A percentile compares a stretch with the other conserved stretches of the same genome.
Evolutionary conservation across 2,888 invertebrate species (phyloP).

Genomic region (Sepiola atlantica): DNA sequence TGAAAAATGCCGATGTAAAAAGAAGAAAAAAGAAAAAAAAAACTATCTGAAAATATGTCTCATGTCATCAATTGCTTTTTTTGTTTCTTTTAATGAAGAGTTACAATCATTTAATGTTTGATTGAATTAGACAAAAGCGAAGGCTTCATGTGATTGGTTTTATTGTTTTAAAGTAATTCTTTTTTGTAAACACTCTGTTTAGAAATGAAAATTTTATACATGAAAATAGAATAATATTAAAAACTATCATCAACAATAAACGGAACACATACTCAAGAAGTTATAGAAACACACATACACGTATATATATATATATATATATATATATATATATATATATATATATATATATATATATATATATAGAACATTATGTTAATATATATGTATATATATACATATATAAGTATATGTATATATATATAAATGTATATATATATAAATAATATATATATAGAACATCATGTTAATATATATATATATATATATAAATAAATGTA

Average conservation of each 20-base stretch:
- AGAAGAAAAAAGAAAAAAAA: background rate
- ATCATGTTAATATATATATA: background rate
- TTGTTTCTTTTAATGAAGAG: background rate
- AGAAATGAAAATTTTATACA: background rate
- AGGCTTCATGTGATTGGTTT: background rate
- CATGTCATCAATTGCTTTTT: background rate
- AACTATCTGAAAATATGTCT: background rate
- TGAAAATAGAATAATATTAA: background rate
- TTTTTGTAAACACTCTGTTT: background rate
- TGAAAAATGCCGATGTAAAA: background rate
- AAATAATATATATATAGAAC: too few species aligned
- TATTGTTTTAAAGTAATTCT: background rate
- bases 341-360: background rate
- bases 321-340: constrained; percentile 32
- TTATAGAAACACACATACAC: too few species aligned
- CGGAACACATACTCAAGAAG: too few species aligned
- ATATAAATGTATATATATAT: background rate
- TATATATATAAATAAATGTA: background rate
- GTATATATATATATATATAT: background rate
- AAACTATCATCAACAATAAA: background rate
- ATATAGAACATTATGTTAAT: background rate
- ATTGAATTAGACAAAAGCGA: background rate
- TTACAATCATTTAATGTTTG: background rate
- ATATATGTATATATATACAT: too few species aligned
- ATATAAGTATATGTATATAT: background rate